Conservation (phyloP, 2,797 vertebrate species). For the Zalophus californianus region DNA sequence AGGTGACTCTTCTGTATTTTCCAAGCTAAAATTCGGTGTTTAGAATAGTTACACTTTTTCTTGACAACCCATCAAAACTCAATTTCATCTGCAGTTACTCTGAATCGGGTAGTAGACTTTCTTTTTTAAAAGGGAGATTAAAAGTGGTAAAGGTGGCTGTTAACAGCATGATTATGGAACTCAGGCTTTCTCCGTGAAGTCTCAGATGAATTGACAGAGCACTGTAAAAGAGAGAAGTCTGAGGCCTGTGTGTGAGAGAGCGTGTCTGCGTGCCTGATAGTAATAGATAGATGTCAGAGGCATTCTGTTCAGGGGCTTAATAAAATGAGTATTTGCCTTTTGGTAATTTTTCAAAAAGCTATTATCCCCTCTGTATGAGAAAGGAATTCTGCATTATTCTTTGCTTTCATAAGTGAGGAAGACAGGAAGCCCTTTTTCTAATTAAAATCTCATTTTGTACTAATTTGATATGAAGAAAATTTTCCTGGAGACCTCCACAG, state of each 20-base stretch:
- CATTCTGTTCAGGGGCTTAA: constrained; percentile 50
- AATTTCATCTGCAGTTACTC: neutral
- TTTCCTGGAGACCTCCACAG: neutral
- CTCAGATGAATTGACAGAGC: neutral
- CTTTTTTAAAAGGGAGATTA: constrained; percentile 11
- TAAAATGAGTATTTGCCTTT: constrained; percentile 60
- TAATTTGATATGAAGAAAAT: constrained; percentile 46
- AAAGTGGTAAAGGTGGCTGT: neutral
- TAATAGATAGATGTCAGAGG: neutral
- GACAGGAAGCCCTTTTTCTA: constrained; percentile 44
- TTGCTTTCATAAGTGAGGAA: constrained; percentile 61
- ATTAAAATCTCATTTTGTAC: constrained; percentile 69
- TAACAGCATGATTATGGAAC: neutral
- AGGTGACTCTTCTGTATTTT: neutral
- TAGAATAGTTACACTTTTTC: neutral
- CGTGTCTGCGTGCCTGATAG: neutral
- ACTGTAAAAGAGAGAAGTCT: neutral
- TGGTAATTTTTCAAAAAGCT: constrained; percentile 57
- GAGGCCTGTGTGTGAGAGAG: neutral
- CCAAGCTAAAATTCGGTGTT: neutral
- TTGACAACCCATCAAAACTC: neutral
- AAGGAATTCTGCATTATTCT: constrained; percentile 18
- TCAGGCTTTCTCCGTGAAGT: neutral
- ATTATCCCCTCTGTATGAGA: constrained; percentile 1
- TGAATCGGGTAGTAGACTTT: neutral